phyloP scores from a whole-genome alignment of 2,113 vertebrate genomes.

The Clarias gariepinus region DNA sequence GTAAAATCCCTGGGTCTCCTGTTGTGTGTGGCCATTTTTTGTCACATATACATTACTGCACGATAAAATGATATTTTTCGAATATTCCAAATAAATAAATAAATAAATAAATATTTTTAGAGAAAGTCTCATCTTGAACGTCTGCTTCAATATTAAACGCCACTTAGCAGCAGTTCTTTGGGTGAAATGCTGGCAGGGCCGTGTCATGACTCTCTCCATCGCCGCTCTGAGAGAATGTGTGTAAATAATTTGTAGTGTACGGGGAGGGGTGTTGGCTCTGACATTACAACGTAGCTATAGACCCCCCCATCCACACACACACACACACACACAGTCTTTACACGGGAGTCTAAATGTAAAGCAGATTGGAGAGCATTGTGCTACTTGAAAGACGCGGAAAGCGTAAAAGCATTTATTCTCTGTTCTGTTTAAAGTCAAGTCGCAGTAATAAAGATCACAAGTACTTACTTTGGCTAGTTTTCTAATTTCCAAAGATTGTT shows the following conservation, averaged over 20 bases:
- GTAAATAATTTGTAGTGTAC: constrained; percentile 52
- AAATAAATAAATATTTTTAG: constrained; percentile 30
- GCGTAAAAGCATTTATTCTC: constrained; percentile 43
- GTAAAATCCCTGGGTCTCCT: not conserved
- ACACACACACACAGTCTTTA: constrained; percentile 11
- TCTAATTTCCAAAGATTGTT: constrained; percentile 21
- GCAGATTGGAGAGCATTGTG: constrained; percentile 39
- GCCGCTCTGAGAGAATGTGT: constrained; percentile 32
- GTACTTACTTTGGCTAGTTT: constrained; percentile 42
- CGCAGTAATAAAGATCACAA: constrained; percentile 49
- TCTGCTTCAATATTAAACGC: constrained; percentile 59
- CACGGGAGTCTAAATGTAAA: constrained; percentile 54
- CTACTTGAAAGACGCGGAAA: constrained; percentile 38
- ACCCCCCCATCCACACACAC: constrained; percentile 36
- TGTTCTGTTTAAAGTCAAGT: constrained; percentile 36
- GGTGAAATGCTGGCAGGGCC: constrained; percentile 45
- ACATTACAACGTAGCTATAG: constrained; percentile 22
- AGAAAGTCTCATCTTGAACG: constrained; percentile 65
- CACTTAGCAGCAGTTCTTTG: constrained; percentile 48
- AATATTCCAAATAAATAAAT: not conserved
- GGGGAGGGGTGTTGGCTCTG: constrained; percentile 34
- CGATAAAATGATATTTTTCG: no score
- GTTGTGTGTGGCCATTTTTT: no score
- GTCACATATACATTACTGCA: no score
- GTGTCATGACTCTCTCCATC: constrained; percentile 51